Evolutionary conservation across 2,888 invertebrate genomes (phyloP).

Genomic region (Drosophila helvetica): DNA sequence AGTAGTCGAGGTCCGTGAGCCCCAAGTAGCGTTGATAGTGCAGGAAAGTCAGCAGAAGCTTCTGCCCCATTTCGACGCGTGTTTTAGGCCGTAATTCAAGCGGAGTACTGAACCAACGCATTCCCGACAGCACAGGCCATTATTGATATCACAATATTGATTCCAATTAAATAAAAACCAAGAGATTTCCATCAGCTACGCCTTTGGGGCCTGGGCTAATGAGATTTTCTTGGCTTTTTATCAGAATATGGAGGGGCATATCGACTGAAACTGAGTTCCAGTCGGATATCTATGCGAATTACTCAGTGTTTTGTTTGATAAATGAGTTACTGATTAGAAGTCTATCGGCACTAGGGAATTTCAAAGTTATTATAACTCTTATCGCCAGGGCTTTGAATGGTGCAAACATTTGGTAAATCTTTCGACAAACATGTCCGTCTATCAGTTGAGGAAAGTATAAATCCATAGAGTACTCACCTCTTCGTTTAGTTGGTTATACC

Average conservation of each 20-base stretch:
- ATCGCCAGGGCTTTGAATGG: background rate
- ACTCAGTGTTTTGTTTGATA: background rate
- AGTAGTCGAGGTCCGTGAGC: conserved; percentile 43
- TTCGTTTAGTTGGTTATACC: background rate
- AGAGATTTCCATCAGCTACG: background rate
- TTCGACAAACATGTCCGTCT: background rate
- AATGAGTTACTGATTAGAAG: conserved; percentile 3
- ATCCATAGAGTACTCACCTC: background rate
- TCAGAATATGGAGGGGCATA: background rate
- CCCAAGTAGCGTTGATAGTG: conserved; percentile 59
- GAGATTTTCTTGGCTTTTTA: background rate
- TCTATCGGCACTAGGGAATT: background rate
- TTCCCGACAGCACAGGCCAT: background rate
- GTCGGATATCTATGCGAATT: background rate
- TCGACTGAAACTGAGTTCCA: background rate
- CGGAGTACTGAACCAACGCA: background rate
- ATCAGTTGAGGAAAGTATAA: background rate
- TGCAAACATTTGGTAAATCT: background rate
- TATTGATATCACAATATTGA: background rate
- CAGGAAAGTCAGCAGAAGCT: conserved; percentile 35
- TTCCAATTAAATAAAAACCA: conserved; percentile 24
- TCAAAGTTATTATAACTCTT: background rate
- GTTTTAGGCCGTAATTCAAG: conserved; percentile 5
- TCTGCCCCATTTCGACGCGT: conserved; percentile 16
- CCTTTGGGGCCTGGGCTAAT: background rate